Evolutionary conservation across 2,888 invertebrate species (phyloP).

Genomic region (Noctuana brunneofusca): DNA sequence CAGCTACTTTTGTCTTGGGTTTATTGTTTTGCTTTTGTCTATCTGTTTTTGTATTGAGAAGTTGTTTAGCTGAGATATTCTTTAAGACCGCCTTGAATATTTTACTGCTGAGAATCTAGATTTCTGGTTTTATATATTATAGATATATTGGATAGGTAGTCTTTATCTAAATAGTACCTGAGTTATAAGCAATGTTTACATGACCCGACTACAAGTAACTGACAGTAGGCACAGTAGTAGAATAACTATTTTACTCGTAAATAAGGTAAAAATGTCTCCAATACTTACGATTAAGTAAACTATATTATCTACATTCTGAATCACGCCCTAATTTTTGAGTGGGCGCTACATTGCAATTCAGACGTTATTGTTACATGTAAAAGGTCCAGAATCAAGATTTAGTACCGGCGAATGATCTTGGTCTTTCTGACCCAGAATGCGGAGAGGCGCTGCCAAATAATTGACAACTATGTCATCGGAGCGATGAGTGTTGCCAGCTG

Average conservation of each 20-base stretch:
- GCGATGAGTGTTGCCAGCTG: conserved; percentile 62
- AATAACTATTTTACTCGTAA: too few species aligned
- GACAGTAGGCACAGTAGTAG: too few species aligned
- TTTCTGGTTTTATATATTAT: background rate
- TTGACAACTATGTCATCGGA: conserved; percentile 74
- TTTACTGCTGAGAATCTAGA: background rate
- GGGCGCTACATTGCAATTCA: conserved; percentile 13
- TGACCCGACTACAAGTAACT: too few species aligned
- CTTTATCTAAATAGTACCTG: background rate
- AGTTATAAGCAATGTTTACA: background rate
- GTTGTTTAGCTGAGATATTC: background rate
- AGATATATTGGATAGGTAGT: background rate
- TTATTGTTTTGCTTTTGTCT: conserved; percentile 31
- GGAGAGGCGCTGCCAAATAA: conserved; percentile 73
- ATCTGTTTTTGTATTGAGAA: conserved; percentile 14
- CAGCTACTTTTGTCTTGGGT: conserved; percentile 29
- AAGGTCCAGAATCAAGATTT: conserved; percentile 34
- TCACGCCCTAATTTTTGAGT: conserved; percentile 29
- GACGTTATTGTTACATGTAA: conserved; percentile 23
- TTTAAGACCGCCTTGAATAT: background rate
- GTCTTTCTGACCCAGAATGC: conserved; percentile 75
- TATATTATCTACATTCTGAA: conserved; percentile 28
- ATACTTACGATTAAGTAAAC: conserved; percentile 18
- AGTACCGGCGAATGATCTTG: conserved; percentile 46
- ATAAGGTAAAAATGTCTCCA: too few species aligned